These are phyloP conservation scores for Dorcus parallelipipedus DNA, from an alignment of 2,888 invertebrate species.

Conservation along the genomic window DNA sequence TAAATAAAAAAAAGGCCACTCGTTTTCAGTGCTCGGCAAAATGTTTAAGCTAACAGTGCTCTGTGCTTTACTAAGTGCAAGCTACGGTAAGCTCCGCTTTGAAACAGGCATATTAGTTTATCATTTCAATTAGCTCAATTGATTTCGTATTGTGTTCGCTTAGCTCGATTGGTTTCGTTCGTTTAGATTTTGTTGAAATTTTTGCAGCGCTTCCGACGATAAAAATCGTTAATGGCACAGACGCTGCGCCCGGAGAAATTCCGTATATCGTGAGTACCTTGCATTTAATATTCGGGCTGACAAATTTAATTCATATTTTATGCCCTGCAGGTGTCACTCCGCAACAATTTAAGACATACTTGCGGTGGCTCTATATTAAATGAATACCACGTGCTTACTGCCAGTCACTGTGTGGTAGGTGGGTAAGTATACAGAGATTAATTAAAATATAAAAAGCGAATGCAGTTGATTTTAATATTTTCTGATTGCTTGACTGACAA, in stretches of 20 bases:
- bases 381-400: constrained; percentile 22
- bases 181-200: not conserved
- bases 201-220: not conserved
- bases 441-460: too few species aligned
- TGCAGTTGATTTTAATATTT: too few species aligned
- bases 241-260: constrained; percentile 25
- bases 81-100: too few species aligned
- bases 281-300: not conserved
- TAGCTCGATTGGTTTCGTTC: too few species aligned
- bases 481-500: too few species aligned
- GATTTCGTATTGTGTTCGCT: too few species aligned
- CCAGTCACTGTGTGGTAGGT: constrained; percentile 22
- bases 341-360: constrained; percentile 6
- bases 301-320: not conserved
- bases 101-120: too few species aligned
- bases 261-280: constrained; percentile 24
- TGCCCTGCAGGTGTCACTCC: constrained; percentile 15
- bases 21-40: too few species aligned
- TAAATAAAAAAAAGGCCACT: too few species aligned
- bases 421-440: constrained; percentile 4
- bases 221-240: constrained; percentile 25
- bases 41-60: too few species aligned
- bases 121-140: too few species aligned
- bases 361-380: constrained; percentile 26
- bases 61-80: too few species aligned